phyloP scores from a whole-genome alignment of 1,140 invertebrate species.

The Idris sp. region DNA sequence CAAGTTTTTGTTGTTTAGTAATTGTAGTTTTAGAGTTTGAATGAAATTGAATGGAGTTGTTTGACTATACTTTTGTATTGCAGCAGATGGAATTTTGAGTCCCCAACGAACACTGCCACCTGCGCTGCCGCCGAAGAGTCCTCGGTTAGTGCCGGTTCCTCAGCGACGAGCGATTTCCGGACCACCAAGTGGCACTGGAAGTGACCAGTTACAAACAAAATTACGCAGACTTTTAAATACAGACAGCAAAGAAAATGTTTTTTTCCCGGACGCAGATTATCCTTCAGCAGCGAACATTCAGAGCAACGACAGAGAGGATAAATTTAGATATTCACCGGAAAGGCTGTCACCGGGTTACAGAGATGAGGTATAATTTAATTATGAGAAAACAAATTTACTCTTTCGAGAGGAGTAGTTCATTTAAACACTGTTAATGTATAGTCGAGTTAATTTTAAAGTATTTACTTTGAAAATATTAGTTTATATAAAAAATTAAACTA shows the following conservation, averaged over 20 bases:
- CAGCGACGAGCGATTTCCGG: conserved; percentile 75
- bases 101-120: conserved; percentile 79
- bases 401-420: too few relatives aligned
- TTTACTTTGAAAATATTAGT: too few relatives aligned
- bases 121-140: conserved; percentile 79
- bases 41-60: too few relatives aligned
- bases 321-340: conserved; percentile 72
- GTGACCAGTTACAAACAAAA: conserved; percentile 88
- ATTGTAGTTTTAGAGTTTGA: too few relatives aligned
- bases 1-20: too few relatives aligned
- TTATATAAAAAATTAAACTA: too few relatives aligned
- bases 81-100: conserved; percentile 80
- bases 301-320: conserved; percentile 67
- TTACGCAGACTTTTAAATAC: conserved; percentile 86
- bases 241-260: conserved; percentile 83
- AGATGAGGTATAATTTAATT: conserved; percentile 73
- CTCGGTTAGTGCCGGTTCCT: conserved; percentile 76
- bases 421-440: too few relatives aligned
- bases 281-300: conserved; percentile 23
- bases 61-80: too few relatives aligned
- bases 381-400: too few relatives aligned
- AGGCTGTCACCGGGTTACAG: conserved; percentile 71
- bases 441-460: too few relatives aligned
- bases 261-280: conserved; percentile 69
- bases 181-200: conserved; percentile 69